Conservation (phyloP, 2,113 vertebrate genomes). For the Gracilinanus agilis region DNA sequence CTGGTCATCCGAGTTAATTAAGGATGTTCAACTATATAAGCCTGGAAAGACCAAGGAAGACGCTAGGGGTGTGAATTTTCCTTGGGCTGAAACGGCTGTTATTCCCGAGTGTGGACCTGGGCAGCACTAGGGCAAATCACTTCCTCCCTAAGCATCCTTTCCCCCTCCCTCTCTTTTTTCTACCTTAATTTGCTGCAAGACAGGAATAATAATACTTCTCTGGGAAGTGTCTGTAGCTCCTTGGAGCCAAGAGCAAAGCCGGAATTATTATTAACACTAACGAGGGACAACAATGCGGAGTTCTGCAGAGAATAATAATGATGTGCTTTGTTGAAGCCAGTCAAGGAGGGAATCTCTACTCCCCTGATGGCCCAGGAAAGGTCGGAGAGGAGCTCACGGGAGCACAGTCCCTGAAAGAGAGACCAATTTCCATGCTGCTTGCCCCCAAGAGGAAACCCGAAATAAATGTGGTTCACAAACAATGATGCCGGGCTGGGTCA, state of each 20-base stretch:
- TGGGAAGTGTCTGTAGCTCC: neutral
- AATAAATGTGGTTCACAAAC: neutral
- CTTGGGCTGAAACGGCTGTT: neutral
- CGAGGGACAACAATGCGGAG: neutral
- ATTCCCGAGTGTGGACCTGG: neutral
- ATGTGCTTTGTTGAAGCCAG: neutral
- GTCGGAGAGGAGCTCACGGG: neutral
- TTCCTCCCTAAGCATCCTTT: neutral
- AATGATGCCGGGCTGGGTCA: neutral
- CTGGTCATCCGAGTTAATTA: neutral
- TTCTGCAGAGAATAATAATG: neutral
- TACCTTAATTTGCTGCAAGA: neutral
- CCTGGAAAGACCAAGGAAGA: neutral
- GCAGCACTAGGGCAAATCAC: neutral
- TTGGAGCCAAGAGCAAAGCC: constrained; percentile 4
- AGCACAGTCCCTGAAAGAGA: neutral
- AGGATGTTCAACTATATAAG: neutral
- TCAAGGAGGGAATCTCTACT: neutral
- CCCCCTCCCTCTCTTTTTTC: neutral
- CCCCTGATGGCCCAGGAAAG: neutral
- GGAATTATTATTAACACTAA: constrained; percentile 13
- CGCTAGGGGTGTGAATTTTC: neutral
- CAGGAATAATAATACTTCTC: constrained; percentile 5
- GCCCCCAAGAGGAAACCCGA: neutral
- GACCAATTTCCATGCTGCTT: neutral